Conservation (phyloP, 1,140 invertebrate species). For the Drosophila asahinai region DNA sequence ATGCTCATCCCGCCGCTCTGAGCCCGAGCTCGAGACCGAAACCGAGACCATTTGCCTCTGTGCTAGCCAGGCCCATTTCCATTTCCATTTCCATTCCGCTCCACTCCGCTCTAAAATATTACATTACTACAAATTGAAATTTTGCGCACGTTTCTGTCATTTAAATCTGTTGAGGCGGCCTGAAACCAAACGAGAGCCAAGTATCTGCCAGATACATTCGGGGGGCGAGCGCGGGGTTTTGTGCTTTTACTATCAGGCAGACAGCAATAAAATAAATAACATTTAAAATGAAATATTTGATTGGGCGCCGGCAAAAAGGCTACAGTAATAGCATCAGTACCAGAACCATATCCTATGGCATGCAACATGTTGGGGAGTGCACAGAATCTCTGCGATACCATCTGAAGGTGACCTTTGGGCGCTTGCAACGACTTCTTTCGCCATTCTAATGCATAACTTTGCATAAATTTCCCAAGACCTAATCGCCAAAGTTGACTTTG, state of each 20-base stretch:
- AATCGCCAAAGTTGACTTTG: constrained; percentile 60
- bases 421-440: constrained; percentile 27
- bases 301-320: constrained; percentile 34
- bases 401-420: constrained; percentile 67
- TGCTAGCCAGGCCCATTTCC: constrained; percentile 11
- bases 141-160: constrained; percentile 80
- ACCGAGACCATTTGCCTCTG: constrained; percentile 19
- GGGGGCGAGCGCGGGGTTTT: background rate
- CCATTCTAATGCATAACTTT: constrained; percentile 67
- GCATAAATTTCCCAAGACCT: constrained; percentile 60
- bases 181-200: constrained; percentile 51
- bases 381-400: background rate
- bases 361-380: constrained; percentile 33
- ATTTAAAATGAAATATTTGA: constrained; percentile 67
- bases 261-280: constrained; percentile 49
- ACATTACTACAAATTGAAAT: constrained; percentile 79
- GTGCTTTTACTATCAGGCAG: constrained; percentile 27
- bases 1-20: constrained; percentile 30
- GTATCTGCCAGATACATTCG: constrained; percentile 65
- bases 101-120: constrained; percentile 66
- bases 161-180: constrained; percentile 77
- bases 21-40: background rate
- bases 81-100: constrained; percentile 18
- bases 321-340: constrained; percentile 2
- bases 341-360: background rate